phyloP scores from a whole-genome alignment of 2,113 vertebrate species.

The Cephalopholis sonnerati region DNA sequence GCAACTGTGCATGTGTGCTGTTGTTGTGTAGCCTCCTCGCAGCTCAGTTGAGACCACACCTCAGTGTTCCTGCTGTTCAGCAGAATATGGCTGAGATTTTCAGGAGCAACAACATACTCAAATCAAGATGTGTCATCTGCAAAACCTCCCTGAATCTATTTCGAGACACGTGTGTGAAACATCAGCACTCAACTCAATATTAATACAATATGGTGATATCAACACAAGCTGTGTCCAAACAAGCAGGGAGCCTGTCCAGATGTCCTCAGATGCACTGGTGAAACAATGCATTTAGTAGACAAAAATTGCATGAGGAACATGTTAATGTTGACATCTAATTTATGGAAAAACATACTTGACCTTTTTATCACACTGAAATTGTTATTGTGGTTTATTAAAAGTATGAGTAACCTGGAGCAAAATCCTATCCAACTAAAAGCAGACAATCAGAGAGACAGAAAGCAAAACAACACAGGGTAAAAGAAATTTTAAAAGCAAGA shows the following conservation, averaged over 20 bases:
- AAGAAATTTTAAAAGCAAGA: not conserved
- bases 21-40: not conserved
- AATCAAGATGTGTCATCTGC: slow-evolving; percentile 58
- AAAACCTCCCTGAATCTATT: slow-evolving; percentile 36
- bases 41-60: slow-evolving; percentile 43
- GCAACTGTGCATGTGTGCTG: not conserved
- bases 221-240: slow-evolving; percentile 36
- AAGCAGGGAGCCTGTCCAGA: slow-evolving; percentile 12
- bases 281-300: not conserved
- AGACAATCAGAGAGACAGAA: not conserved
- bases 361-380: not conserved
- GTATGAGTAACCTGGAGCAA: not conserved
- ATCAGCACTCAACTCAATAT: slow-evolving; percentile 54
- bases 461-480: not conserved
- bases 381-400: slow-evolving; percentile 1
- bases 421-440: not conserved
- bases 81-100: slow-evolving; percentile 15
- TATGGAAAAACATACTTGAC: not conserved
- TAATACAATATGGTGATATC: slow-evolving; percentile 45
- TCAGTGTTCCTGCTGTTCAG: slow-evolving; percentile 21
- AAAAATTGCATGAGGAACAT: not conserved
- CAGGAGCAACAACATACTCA: slow-evolving; percentile 37
- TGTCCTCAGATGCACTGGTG: slow-evolving; percentile 14
- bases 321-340: not conserved
- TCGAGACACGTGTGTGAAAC: slow-evolving; percentile 42